Percentiles rank a stretch among this genome's conserved stretches.
Evolutionary conservation across 1,140 invertebrate genomes (phyloP).

Genomic region (Zaprionus capensis): DNA sequence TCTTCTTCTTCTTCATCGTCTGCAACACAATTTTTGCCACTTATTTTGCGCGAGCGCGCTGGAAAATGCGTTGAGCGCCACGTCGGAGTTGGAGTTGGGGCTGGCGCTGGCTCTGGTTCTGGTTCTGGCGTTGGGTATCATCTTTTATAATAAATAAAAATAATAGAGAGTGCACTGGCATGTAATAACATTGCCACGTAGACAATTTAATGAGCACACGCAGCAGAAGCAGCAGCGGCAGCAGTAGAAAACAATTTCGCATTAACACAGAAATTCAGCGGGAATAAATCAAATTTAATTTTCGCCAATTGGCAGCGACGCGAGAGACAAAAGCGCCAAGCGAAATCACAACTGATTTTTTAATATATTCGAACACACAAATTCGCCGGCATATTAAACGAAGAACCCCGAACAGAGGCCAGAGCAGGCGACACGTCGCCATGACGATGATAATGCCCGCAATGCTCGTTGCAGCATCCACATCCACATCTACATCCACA

Average conservation of each 20-base stretch:
- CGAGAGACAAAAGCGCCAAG: constrained; percentile 22
- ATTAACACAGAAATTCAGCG: constrained; percentile 68
- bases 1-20: background rate
- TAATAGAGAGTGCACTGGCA: constrained; percentile 55
- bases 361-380: constrained; percentile 77
- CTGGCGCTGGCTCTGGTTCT: background rate
- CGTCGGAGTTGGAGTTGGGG: background rate
- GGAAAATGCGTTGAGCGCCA: constrained; percentile 34
- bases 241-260: constrained; percentile 53
- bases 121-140: constrained; percentile 21
- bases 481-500: constrained; percentile 1
- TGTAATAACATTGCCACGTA: constrained; percentile 59
- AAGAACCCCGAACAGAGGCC: constrained; percentile 6
- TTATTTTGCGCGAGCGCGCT: constrained; percentile 65
- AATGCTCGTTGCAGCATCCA: constrained; percentile 12
- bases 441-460: constrained; percentile 38
- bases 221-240: constrained; percentile 18
- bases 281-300: constrained; percentile 78
- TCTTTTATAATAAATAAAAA: constrained; percentile 49
- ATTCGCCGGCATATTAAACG: constrained; percentile 74
- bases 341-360: constrained; percentile 70
- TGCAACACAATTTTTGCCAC: constrained; percentile 63
- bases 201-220: constrained; percentile 63
- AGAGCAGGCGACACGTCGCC: constrained; percentile 15
- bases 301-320: constrained; percentile 55